Percentiles rank a stretch among this genome's conserved stretches.
Evolutionary conservation across 2,888 invertebrate genomes (phyloP).

Genomic region (Amblyjoppa proteus): DNA sequence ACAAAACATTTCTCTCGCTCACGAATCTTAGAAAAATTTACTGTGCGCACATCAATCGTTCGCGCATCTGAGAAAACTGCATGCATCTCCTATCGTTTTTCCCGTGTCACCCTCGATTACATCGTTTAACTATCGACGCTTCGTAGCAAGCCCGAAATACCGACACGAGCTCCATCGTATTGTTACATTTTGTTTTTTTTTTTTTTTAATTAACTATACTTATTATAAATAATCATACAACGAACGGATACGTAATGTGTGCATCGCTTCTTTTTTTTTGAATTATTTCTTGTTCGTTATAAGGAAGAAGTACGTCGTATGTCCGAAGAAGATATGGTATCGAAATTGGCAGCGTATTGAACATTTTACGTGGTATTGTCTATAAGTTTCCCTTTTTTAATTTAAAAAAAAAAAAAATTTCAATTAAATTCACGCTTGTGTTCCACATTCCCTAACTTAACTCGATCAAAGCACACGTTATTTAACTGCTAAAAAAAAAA

Average conservation of each 20-base stretch:
- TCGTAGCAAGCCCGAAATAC: constrained; percentile 52
- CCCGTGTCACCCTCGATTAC: constrained; percentile 37
- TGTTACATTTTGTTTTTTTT: constrained; percentile 22
- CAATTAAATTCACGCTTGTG: constrained; percentile 42
- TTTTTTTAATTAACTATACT: constrained; percentile 56
- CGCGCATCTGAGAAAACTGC: constrained; percentile 23
- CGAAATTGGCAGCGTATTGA: constrained; percentile 81
- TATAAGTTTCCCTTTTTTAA: constrained; percentile 62
- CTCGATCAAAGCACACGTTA: constrained; percentile 46
- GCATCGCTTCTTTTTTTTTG: constrained; percentile 42
- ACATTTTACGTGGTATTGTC: constrained; percentile 79
- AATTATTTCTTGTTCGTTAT: constrained; percentile 32
- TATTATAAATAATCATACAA: constrained; percentile 65
- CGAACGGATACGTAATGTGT: constrained; percentile 64
- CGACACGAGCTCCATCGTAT: constrained; percentile 44
- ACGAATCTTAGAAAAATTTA: constrained; percentile 58
- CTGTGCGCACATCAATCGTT: constrained; percentile 52
- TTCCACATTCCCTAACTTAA: constrained; percentile 30
- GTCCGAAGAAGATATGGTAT: constrained; percentile 78
- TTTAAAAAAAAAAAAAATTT: constrained; percentile 12
- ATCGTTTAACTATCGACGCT: constrained; percentile 47
- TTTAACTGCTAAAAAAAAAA: constrained; percentile 10
- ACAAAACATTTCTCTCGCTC: constrained; percentile 39
- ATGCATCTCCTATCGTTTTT: constrained; percentile 40
- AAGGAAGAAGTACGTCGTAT: constrained; percentile 65